Evolutionary conservation across 92 coral and sea anemone genomes (phyloP).

Genomic region (Siderastrea radians): DNA sequence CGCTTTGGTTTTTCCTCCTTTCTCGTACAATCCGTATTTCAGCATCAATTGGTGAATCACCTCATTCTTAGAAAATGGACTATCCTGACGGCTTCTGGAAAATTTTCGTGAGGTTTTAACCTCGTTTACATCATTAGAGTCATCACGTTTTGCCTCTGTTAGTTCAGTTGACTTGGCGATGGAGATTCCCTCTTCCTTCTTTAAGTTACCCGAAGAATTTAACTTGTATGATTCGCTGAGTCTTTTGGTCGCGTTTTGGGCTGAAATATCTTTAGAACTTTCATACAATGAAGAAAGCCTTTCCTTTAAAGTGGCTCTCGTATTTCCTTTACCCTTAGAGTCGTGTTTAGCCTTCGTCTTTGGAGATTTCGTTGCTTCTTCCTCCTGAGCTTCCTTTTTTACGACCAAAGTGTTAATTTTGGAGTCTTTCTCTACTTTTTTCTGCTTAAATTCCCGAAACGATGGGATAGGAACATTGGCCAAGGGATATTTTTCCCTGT

Average conservation of each 20-base stretch:
- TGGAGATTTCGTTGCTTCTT: not conserved
- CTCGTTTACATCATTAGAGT: constrained; percentile 1
- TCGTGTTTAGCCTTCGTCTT: not conserved
- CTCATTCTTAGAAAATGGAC: constrained; percentile 80
- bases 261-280: constrained; percentile 34
- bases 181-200: not conserved
- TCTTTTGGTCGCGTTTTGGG: constrained; percentile 9
- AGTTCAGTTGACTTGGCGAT: constrained; percentile 5
- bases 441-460: constrained; percentile 88
- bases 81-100: constrained; percentile 26
- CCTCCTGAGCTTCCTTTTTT: not conserved
- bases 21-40: constrained; percentile 91
- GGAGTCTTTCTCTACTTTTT: constrained; percentile 36
- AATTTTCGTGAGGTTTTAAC: constrained; percentile 3
- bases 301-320: constrained; percentile 15
- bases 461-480: constrained; percentile 89
- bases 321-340: constrained; percentile 1
- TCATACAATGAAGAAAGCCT: constrained; percentile 41
- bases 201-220: not conserved
- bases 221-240: not conserved
- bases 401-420: not conserved
- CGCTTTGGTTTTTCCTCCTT: constrained; percentile 14
- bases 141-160: constrained; percentile 7
- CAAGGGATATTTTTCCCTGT: constrained; percentile 69
- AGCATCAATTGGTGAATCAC: constrained; percentile 93